These are phyloP conservation scores for Nettapus auritus DNA, from an alignment of 2,113 vertebrate species.

Conservation along the genomic window DNA sequence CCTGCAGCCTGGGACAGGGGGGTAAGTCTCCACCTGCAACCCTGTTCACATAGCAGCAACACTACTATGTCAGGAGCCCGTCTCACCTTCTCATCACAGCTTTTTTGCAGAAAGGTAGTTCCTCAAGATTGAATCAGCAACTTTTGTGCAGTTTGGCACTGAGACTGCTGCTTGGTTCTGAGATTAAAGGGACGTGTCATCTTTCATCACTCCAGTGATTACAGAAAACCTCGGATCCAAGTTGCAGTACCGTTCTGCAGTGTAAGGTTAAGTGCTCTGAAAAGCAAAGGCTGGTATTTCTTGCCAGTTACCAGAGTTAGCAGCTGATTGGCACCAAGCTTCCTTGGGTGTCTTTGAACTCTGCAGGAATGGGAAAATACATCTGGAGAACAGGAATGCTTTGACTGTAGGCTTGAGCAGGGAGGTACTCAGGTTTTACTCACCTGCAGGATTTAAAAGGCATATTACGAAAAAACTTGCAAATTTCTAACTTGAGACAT, in stretches of 20 bases:
- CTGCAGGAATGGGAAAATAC: slow-evolving; percentile 17
- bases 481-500: neutral
- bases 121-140: neutral
- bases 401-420: neutral
- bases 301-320: slow-evolving; percentile 54
- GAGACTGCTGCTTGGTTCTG: neutral
- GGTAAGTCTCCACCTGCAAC: neutral
- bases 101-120: neutral
- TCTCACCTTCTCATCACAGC: neutral
- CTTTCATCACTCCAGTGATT: neutral
- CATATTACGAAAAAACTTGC: neutral
- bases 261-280: slow-evolving; percentile 40
- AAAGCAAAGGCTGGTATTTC: slow-evolving; percentile 57
- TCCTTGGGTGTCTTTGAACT: slow-evolving; percentile 23
- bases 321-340: slow-evolving; percentile 11
- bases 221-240: slow-evolving; percentile 46
- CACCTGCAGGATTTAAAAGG: neutral
- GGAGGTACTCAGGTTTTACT: neutral
- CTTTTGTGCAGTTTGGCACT: neutral
- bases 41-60: neutral
- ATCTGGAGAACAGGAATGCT: slow-evolving; percentile 14
- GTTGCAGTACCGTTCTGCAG: slow-evolving; percentile 30
- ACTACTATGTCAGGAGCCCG: neutral
- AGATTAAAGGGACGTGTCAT: neutral
- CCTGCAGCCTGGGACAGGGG: neutral